Evolutionary conservation across 2,797 vertebrate genomes (phyloP), one percentile per base, ranked within the genome.

Genomic region (Astyanax mexicanus): DNA sequence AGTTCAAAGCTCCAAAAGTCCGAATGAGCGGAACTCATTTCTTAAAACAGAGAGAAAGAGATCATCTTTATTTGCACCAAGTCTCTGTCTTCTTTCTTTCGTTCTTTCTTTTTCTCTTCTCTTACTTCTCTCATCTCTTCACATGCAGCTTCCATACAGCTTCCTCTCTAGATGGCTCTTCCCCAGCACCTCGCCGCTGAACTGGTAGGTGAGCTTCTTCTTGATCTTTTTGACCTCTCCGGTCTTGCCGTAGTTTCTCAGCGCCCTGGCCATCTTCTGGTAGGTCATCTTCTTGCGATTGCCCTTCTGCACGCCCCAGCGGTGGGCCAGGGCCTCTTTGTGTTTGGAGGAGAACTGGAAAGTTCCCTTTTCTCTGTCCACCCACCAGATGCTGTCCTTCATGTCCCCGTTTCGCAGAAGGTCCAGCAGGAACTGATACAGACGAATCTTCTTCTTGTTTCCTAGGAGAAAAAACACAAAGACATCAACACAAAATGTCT

Each of bases 381-480:
- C 96, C 98, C 98, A 99, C 98, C 98, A 99, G 92, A 99, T 97
- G 93, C 98, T 98, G 84, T 99, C 97, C 88, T 98, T 98, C 98
- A 99, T 99, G 82, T 98, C 97, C 45, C 97, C 97, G 0, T 92
- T 96, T 78, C 95, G 95, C 82, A 99, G 93, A 80, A 99, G 95
- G 86, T 99, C 97, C 83, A 99, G 88, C 86, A 99, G 95, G 90
- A 99, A 99, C 91, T 99, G 98, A 88, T 99, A 99, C 71, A 99
- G 88, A 58, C 98, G 96, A 79, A 98, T 99, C 89, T 99, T 99
- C 89, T 99, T 99, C 90, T 98, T 99, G 87, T 95, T 98, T 75
- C 96, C 97, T 98, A 84, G 83, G 19, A 75, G 75, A 72, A 68
- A 55, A 25, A 52, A 44, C 32, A 81, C 65, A 70, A 17, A 68